Evolutionary conservation across 2,888 invertebrate genomes (phyloP), one percentile per base, ranked within the genome.

Genomic region (Hybos culiciformis): DNA sequence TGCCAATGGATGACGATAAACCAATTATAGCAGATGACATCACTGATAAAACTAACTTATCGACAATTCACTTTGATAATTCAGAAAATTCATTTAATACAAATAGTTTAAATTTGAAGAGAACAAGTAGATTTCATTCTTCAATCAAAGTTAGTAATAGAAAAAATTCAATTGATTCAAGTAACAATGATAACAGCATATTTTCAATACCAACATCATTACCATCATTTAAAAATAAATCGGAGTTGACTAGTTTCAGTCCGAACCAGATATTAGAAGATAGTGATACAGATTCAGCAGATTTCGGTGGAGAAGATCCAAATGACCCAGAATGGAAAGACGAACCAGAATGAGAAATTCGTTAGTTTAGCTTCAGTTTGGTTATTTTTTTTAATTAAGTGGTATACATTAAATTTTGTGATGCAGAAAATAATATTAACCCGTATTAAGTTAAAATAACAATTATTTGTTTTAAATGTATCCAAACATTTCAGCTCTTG

Each of bases 251-350:
- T 58, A 54, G 44, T 52, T 41, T 33, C 11, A 26, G 47, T 37
- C 45, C 48, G 32, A 50, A 50, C 37, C 44, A 46, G 44, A 45
- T 48, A 32, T 41, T 46, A 29, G 53, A 48, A 39, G 54, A 54
- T 37, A 56, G 54, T 49, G 59, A 57, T 43, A 54, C 51, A 11
- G 58, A 58, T 40, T 53, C 57, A 18, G 48, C 54, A 5, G 58
- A 57, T 19, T 77, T 77, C 19, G 75, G 74, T 41, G 83, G 83
- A 50, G 85, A 85, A 59, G 87, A 87, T 66, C 86, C 86, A 20
- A 84, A 86, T 60, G 87, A 87, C 69, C 80, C 80, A 6, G 87
- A 87, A 59, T 88, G 88, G 88, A 77, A 57, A 38, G 59, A n/a
- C n/a, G n/a, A 58, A 42, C 41, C 47, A 39, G 40, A 36, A 43